Evolutionary conservation across 2,797 vertebrate species (phyloP).

Genomic region (Monodelphis domestica): DNA sequence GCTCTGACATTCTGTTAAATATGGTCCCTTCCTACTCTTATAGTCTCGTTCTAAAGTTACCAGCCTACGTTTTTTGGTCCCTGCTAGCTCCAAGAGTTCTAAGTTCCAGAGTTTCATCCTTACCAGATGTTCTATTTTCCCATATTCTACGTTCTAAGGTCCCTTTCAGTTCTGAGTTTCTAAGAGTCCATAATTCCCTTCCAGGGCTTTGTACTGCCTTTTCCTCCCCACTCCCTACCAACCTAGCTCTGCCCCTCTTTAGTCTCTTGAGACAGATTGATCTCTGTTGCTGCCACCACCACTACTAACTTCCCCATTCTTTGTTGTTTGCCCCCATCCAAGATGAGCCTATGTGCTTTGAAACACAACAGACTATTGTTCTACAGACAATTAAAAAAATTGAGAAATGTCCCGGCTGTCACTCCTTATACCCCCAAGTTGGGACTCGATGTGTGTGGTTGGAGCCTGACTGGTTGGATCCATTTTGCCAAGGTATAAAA

Average conservation of each 20-base stretch:
- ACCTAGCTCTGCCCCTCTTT: fast-evolving
- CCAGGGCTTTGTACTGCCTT: background rate
- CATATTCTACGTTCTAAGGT: background rate
- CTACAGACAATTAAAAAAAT: constrained; percentile 1
- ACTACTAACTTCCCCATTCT: background rate
- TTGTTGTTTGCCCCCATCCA: background rate
- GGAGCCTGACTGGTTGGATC: fast-evolving
- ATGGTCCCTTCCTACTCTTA: background rate
- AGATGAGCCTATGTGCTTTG: background rate
- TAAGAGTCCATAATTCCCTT: background rate
- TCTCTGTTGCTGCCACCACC: background rate
- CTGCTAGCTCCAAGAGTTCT: background rate
- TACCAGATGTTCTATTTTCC: background rate
- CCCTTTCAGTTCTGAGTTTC: background rate
- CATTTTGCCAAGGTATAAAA: background rate
- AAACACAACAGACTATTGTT: constrained; percentile 5
- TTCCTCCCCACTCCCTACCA: background rate
- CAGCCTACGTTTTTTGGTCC: background rate
- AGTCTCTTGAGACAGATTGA: background rate
- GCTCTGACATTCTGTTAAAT: background rate
- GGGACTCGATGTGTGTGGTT: constrained; percentile 16
- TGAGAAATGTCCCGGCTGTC: background rate
- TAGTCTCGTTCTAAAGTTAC: background rate
- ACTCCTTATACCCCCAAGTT: background rate
- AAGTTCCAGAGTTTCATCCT: background rate